Percentiles rank a stretch among this genome's conserved stretches.
Evolutionary conservation across 64 coral and sea anemone genomes (phyloP).

Genomic region (Actinia tenebrosa): DNA sequence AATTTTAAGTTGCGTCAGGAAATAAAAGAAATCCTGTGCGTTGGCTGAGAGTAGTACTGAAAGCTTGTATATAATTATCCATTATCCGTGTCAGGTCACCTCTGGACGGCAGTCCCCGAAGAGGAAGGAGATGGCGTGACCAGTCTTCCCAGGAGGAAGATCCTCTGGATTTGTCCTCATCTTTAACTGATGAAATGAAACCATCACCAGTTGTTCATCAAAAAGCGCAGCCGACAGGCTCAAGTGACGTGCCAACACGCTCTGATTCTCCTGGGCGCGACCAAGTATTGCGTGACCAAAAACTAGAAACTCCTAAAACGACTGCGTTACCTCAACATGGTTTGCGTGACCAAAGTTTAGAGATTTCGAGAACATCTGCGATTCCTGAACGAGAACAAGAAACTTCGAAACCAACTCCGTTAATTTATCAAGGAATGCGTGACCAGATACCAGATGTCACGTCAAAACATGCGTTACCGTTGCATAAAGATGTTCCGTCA

Average conservation of each 20-base stretch:
- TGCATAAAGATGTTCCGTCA: neutral
- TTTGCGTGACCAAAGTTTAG: neutral
- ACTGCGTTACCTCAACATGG: neutral
- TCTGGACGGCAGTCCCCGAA: constrained; percentile 22
- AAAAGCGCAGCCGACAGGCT: neutral
- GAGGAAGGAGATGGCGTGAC: constrained; percentile 64
- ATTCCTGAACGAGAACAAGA: neutral
- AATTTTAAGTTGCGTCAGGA: no score
- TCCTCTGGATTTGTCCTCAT: constrained; percentile 13
- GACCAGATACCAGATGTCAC: neutral
- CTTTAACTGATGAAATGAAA: neutral
- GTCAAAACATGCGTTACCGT: neutral
- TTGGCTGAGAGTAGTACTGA: no score
- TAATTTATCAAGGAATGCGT: neutral
- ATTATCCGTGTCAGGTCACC: constrained; percentile 32
- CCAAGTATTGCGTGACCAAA: neutral
- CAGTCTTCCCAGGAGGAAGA: constrained; percentile 8
- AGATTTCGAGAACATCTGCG: neutral
- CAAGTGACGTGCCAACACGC: neutral
- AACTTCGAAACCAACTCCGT: neutral
- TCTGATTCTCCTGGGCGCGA: neutral
- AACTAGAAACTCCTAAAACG: neutral
- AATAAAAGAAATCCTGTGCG: no score
- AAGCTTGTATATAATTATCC: neutral
- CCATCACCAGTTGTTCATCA: neutral